These are phyloP conservation scores for Hydrophis major DNA, from an alignment of 2,797 vertebrate species.

Conservation along the genomic window DNA sequence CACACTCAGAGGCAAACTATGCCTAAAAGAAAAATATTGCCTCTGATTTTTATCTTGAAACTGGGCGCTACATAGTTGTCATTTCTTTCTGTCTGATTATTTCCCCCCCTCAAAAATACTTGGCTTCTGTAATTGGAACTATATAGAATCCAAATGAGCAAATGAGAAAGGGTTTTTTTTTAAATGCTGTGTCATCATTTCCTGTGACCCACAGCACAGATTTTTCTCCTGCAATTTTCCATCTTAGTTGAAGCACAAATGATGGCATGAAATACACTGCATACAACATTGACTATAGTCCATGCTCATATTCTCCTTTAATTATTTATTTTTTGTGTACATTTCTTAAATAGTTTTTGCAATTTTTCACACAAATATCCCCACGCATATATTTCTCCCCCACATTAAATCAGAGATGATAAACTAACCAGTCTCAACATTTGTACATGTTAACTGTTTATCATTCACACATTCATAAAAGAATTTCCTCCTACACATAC, in stretches of 20 bases:
- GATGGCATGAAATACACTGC: background rate
- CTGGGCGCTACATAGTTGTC: constrained; percentile 22
- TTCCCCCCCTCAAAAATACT: background rate
- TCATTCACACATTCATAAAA: background rate
- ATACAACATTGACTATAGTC: background rate
- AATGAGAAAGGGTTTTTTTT: constrained; percentile 7
- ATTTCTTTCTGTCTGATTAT: constrained; percentile 44
- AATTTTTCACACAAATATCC: background rate
- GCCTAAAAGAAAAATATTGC: background rate
- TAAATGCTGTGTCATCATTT: constrained; percentile 35
- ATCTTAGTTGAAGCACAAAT: background rate
- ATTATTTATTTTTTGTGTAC: background rate
- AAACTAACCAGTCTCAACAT: background rate
- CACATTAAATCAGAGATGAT: background rate
- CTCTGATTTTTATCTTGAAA: constrained; percentile 1
- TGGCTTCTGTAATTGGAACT: constrained; percentile 49
- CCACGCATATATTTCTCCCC: background rate
- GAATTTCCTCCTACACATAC: background rate
- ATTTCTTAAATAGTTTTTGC: background rate
- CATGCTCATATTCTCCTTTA: background rate
- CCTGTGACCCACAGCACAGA: constrained; percentile 42
- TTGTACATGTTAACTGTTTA: background rate
- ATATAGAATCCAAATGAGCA: constrained; percentile 37
- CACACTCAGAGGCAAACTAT: background rate
- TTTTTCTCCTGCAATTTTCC: constrained; percentile 12